Conservation (phyloP, 2,113 vertebrate species). For the Chroicocephalus ridibundus region DNA sequence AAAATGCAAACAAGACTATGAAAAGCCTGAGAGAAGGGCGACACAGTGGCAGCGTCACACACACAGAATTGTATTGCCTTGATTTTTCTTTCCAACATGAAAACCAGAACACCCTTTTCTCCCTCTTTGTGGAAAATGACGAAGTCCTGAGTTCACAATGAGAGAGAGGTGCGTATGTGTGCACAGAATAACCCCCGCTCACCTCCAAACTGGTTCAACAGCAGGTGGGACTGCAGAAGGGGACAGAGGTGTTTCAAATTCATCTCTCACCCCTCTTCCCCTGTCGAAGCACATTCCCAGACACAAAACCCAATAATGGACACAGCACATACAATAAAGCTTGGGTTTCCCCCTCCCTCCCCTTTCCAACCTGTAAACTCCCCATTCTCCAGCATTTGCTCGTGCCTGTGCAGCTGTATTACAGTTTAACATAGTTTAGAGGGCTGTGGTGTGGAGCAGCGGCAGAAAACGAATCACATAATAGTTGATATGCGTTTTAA, state of each 20-base stretch:
- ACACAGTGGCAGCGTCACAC: neutral
- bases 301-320: neutral
- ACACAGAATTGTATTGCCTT: neutral
- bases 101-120: neutral
- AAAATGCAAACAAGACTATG: neutral
- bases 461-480: conserved; percentile 70
- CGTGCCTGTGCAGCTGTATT: conserved; percentile 33
- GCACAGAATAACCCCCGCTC: neutral
- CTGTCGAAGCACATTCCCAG: neutral
- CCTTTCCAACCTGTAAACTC: neutral
- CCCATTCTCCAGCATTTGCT: neutral
- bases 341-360: neutral
- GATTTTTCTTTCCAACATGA: neutral
- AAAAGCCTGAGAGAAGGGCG: neutral
- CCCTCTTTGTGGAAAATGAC: neutral
- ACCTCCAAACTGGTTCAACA: neutral
- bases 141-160: neutral
- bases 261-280: neutral
- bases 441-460: conserved; percentile 38
- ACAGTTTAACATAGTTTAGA: conserved; percentile 71
- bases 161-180: neutral
- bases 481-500: conserved; percentile 82
- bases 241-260: neutral
- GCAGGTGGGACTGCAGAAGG: neutral
- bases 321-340: neutral